phyloP scores from a whole-genome alignment of 2,113 vertebrate genomes.

The Echinops telfairi region DNA sequence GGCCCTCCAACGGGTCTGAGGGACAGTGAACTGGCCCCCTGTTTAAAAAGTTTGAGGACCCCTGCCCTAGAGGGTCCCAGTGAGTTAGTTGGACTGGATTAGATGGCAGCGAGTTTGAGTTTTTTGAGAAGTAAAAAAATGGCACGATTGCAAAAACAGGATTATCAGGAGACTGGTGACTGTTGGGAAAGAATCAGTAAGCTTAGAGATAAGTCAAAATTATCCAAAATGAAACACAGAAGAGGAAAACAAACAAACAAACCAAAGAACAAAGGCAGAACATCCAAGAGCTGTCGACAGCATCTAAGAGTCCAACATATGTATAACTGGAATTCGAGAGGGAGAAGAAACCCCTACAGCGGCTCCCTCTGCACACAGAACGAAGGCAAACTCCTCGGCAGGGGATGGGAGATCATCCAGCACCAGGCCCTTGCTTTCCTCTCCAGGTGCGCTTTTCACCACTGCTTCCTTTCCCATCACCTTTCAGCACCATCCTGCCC shows the following conservation, averaged over 20 bases:
- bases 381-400: not conserved
- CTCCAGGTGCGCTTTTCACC: no score
- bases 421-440: not conserved
- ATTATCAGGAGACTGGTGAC: not conserved
- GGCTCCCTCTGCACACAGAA: not conserved
- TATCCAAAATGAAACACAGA: not conserved
- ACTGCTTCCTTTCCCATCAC: not conserved
- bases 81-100: no score
- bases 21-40: no score
- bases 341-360: not conserved
- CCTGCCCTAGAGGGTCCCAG: no score
- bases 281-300: no score
- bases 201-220: not conserved
- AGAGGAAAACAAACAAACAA: not conserved
- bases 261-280: not conserved
- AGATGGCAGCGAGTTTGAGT: not conserved
- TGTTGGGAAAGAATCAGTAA: not conserved
- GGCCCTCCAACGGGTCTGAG: no score
- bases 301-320: not conserved
- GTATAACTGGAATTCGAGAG: not conserved
- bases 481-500: not conserved
- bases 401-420: not conserved
- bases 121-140: not conserved
- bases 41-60: no score
- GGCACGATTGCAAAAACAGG: not conserved